Percentiles rank a stretch among this genome's conserved stretches.
Evolutionary conservation across 30 jellyfish, hydroid and myxozoan species (phyloP).

Genomic region (Hydra vulgaris): DNA sequence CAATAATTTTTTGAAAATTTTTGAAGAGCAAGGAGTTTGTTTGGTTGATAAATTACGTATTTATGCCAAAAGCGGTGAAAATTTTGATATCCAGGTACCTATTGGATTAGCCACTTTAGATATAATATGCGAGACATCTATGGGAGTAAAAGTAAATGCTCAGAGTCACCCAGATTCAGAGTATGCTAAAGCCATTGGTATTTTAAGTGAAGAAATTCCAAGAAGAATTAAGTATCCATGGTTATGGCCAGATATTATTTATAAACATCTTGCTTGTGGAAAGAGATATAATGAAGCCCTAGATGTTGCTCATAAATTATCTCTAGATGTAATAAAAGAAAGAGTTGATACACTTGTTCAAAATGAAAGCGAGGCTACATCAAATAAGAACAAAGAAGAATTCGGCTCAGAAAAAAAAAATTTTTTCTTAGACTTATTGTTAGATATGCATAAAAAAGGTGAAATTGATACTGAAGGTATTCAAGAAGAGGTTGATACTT

Average conservation of each 20-base stretch:
- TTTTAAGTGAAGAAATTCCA: constrained; percentile 3
- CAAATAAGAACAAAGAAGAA: constrained; percentile 1
- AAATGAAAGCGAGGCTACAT: neutral
- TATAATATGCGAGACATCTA: constrained; percentile 55
- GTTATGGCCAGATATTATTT: constrained; percentile 64
- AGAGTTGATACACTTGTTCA: constrained; percentile 18
- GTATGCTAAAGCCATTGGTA: constrained; percentile 49
- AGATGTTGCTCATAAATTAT: constrained; percentile 48
- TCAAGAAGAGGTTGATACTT: no score
- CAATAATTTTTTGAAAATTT: constrained; percentile 48
- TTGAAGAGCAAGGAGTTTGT: constrained; percentile 40
- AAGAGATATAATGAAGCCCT: constrained; percentile 25
- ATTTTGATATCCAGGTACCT: constrained; percentile 22
- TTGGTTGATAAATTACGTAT: constrained; percentile 35
- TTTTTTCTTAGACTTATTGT: constrained; percentile 43
- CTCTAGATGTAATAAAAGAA: constrained; percentile 57
- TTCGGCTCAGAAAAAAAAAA: constrained; percentile 50
- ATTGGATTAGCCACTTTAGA: constrained; percentile 20
- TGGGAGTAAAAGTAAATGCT: constrained; percentile 75
- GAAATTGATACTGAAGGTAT: no score
- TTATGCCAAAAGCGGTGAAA: constrained; percentile 16
- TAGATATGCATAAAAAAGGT: no score
- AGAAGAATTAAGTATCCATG: constrained; percentile 16
- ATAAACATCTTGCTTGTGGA: constrained; percentile 39
- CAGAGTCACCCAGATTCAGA: constrained; percentile 45